These are phyloP conservation scores for Hymenochirus boettgeri DNA, from an alignment of 2,113 vertebrate genomes.

Conservation along the genomic window DNA sequence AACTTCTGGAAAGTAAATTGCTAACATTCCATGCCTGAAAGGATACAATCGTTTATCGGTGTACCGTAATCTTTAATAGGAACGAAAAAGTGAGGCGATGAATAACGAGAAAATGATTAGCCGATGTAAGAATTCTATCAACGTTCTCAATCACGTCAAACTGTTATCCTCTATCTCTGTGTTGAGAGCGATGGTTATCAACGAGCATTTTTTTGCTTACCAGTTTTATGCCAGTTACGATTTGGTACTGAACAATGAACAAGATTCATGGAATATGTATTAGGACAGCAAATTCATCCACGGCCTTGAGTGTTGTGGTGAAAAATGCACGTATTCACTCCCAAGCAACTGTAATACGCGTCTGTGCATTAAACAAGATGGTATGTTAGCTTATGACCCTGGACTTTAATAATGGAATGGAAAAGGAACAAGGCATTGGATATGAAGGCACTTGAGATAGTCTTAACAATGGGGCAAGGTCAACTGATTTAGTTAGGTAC, in stretches of 20 bases:
- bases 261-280: constrained; percentile 6
- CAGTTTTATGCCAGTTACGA: constrained; percentile 7
- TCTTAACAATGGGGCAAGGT: too few species aligned
- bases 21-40: constrained; percentile 32
- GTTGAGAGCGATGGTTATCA: constrained; percentile 7
- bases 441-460: too few species aligned
- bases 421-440: too few species aligned
- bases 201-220: constrained; percentile 11
- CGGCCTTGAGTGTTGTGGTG: too few species aligned
- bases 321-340: too few species aligned
- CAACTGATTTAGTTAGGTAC: too few species aligned
- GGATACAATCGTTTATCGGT: constrained; percentile 18
- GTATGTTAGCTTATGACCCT: background rate
- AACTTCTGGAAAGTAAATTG: constrained; percentile 27
- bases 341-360: too few species aligned
- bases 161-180: constrained; percentile 10
- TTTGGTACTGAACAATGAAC: constrained; percentile 5
- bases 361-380: background rate
- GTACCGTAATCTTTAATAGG: constrained; percentile 30
- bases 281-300: background rate
- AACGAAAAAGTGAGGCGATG: constrained; percentile 27
- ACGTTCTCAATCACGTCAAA: background rate
- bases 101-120: constrained; percentile 26
- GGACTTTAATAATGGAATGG: background rate
- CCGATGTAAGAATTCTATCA: constrained; percentile 12